Evolutionary conservation across 2,113 vertebrate genomes (phyloP), one percentile per base, ranked within the genome.

Genomic region (Muntiacus reevesi): DNA sequence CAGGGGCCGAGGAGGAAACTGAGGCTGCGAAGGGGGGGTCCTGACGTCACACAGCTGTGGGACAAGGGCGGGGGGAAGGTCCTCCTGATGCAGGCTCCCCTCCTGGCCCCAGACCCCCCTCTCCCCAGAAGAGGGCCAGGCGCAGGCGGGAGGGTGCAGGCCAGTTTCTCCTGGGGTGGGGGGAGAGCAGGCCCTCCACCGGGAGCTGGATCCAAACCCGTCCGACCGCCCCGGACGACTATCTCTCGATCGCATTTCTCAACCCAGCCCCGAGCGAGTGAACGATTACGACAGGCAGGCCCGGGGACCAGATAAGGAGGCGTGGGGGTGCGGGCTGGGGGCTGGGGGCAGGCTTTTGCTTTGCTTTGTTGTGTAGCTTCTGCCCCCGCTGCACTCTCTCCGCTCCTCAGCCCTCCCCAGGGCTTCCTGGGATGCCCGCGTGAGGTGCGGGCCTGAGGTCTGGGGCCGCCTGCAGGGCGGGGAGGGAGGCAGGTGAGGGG

Each of bases 231-330:
- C 94, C 21, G 0, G 90, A 67, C 40, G 0, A 84, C 92, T 96
- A 96, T 97, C 97, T 85, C 82, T 3, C 60, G 90, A 97, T 91
- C 94, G 3, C 43, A 15, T 96, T 97, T 88, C 96, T 67, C 96
- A 87, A 76, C 74, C 30, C 13, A 2, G 25, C 52, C 47, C 55
- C 13, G 47, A 27, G 86, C 55, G 0, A 36, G 47, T 11, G 11
- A 11, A 81, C 1, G 6, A 59, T 76, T 94, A 78, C 97, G 6
- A 95, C 97, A 94, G 93, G 74, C 83, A 10, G 1, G 64, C 64
- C 33, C 0, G 17, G 78, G 54, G 89, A 36, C 87, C 87, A 81
- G 97, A 98, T 92, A 94, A 92, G 95, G 43, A 52, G 71, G 40
- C 40, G 5, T 5, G 28, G 57, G 55, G 40, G 89, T 54, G 64